Evolutionary conservation across 1,140 invertebrate species (phyloP).

Genomic region (Mycetomoellerius zeteki): DNA sequence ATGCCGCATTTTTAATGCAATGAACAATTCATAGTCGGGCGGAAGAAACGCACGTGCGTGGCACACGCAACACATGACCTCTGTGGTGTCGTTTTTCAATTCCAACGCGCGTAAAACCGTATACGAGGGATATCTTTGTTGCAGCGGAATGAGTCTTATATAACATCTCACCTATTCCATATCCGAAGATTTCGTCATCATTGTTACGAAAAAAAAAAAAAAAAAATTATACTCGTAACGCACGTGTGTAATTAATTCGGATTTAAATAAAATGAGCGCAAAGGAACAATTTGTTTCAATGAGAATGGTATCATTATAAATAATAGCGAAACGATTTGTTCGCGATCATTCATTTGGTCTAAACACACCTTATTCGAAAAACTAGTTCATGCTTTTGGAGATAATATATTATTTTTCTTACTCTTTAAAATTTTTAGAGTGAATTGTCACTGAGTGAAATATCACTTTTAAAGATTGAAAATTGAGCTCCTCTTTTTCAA

Average conservation of each 20-base stretch:
- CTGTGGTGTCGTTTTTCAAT: not conserved
- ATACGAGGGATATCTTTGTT: not conserved
- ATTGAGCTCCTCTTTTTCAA: too few species aligned
- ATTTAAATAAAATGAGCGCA: not conserved
- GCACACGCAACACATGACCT: not conserved
- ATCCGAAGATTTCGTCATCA: not conserved
- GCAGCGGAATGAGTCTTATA: not conserved
- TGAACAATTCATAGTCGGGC: not conserved
- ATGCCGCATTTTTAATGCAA: not conserved
- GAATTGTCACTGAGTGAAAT: too few species aligned
- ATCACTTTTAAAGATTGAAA: too few species aligned
- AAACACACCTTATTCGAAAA: not conserved
- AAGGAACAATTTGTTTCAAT: not conserved
- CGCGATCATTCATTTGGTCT: not conserved
- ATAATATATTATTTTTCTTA: not conserved
- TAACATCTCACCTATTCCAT: not conserved
- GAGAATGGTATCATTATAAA: not conserved
- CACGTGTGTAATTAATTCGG: not conserved
- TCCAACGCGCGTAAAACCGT: not conserved
- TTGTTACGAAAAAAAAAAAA: not conserved
- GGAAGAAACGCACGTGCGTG: slow-evolving; percentile 22
- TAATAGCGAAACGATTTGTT: not conserved
- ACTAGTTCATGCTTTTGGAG: not conserved
- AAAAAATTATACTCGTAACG: not conserved
- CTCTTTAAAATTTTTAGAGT: too few species aligned